Evolutionary conservation across 2,888 invertebrate species (phyloP).

Genomic region (Sminthurinus aureus): DNA sequence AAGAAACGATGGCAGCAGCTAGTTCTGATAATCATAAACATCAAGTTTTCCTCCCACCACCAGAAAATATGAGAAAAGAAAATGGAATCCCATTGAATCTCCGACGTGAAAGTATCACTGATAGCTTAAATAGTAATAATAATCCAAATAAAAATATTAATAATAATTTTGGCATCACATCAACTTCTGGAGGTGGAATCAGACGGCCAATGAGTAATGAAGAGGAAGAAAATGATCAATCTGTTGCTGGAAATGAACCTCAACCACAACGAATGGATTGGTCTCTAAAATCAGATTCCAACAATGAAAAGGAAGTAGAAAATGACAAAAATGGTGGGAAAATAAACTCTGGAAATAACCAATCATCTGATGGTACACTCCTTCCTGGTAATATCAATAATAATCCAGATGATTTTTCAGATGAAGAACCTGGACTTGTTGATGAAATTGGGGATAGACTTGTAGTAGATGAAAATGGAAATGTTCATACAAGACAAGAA

Average conservation of each 20-base stretch:
- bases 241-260: conserved; percentile 44
- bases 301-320: conserved; percentile 3
- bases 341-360: background rate
- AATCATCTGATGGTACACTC: background rate
- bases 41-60: conserved; percentile 44
- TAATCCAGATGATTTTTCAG: background rate
- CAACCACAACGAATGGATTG: conserved; percentile 12
- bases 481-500: no score
- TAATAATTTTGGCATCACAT: background rate
- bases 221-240: conserved; percentile 37
- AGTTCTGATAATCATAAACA: conserved; percentile 44
- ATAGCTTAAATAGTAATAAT: background rate
- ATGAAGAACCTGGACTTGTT: background rate
- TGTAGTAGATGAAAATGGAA: conserved; percentile 8
- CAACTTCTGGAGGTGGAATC: conserved; percentile 52
- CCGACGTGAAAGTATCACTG: background rate
- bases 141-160: background rate
- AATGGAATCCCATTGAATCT: background rate
- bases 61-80: conserved; percentile 29
- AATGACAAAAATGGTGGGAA: background rate
- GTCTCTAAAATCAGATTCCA: background rate
- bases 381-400: background rate
- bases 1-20: conserved; percentile 40
- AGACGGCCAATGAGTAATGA: conserved; percentile 45
- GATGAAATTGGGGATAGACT: background rate